phyloP scores from a whole-genome alignment of 2,113 vertebrate genomes.

The Nettapus auritus region DNA sequence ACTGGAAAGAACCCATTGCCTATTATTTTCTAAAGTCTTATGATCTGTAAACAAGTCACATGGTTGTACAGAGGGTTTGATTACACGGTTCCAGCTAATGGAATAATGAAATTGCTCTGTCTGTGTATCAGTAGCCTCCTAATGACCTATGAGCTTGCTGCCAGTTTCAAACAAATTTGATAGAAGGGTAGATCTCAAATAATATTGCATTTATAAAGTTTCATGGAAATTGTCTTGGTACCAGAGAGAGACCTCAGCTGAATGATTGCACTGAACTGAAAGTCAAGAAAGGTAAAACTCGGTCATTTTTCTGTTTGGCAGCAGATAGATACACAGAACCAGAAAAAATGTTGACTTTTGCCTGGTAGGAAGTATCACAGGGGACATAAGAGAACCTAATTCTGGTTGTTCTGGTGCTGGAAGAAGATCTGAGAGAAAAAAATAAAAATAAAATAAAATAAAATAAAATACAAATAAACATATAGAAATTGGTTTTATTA shows the following conservation, averaged over 20 bases:
- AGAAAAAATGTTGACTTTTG: background rate
- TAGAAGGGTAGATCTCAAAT: conserved; percentile 18
- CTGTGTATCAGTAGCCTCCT: conserved; percentile 47
- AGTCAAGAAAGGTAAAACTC: background rate
- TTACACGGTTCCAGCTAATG: conserved; percentile 63
- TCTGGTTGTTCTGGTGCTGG: background rate
- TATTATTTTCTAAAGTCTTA: conserved; percentile 41
- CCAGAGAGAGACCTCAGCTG: background rate
- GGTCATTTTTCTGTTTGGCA: background rate
- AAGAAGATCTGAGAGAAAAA: background rate
- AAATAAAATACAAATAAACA: background rate
- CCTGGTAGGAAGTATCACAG: background rate
- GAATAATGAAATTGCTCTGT: conserved; percentile 63
- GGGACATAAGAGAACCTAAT: background rate
- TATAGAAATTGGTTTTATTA: background rate
- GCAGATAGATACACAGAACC: background rate
- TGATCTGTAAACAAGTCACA: conserved; percentile 30
- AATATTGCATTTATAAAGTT: conserved; percentile 38
- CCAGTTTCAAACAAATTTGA: conserved; percentile 51
- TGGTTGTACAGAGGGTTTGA: conserved; percentile 45
- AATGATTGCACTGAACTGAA: background rate
- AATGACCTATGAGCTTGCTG: conserved; percentile 48
- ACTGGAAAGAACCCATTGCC: background rate
- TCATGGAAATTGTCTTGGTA: background rate
- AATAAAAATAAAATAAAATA: no score